Evolutionary conservation across 2,113 vertebrate species (phyloP).

Genomic region (Pluvianellus socialis): DNA sequence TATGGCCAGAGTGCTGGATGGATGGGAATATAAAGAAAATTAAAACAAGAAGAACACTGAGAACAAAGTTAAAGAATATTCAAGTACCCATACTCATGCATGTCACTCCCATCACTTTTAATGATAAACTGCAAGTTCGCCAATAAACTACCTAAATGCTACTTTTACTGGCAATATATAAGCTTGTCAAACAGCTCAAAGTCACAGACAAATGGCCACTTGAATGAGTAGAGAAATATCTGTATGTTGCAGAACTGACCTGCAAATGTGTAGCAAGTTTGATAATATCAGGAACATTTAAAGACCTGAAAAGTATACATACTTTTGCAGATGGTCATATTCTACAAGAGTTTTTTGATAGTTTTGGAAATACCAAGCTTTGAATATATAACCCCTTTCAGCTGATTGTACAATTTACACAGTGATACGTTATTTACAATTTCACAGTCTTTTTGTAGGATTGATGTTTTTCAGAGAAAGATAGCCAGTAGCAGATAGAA

Average conservation of each 20-base stretch:
- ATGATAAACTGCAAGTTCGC: not conserved
- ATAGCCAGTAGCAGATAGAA: not conserved
- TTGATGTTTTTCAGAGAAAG: not conserved
- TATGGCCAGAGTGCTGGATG: not conserved
- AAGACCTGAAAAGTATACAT: not conserved
- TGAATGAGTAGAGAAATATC: not conserved
- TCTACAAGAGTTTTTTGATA: not conserved
- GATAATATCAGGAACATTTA: not conserved
- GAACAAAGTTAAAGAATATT: not conserved
- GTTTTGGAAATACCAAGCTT: not conserved
- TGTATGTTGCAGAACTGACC: not conserved
- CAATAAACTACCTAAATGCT: not conserved
- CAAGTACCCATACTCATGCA: not conserved
- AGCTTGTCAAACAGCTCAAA: not conserved
- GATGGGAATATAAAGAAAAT: not conserved
- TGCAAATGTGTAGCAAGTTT: not conserved
- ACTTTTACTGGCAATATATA: not conserved
- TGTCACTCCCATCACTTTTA: not conserved
- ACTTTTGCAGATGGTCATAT: not conserved
- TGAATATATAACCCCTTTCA: not conserved
- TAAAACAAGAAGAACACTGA: accelerated
- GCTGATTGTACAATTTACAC: not conserved
- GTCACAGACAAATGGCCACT: not conserved
- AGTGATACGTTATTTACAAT: not conserved
- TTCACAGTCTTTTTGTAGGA: not conserved